Conservation (phyloP, 2,797 vertebrate species). For the Poecile montanus region DNA sequence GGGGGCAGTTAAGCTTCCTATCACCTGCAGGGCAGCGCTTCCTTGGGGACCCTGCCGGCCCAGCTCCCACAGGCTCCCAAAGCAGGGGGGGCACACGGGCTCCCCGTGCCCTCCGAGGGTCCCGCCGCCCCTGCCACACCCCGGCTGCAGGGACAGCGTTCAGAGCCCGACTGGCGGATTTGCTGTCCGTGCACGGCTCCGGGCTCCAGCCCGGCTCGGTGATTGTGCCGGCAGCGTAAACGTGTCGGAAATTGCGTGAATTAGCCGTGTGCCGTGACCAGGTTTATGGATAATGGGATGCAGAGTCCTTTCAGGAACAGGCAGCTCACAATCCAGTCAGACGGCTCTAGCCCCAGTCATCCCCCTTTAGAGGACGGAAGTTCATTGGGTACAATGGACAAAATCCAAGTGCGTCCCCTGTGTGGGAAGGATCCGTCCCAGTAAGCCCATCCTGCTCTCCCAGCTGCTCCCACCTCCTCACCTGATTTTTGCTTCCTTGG, state of each 20-base stretch:
- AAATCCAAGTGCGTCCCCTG: neutral
- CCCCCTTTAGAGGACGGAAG: neutral
- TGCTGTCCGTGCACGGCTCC: neutral
- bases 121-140: accelerated
- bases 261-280: constrained; percentile 46
- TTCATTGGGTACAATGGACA: neutral
- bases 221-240: constrained; percentile 13
- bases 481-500: neutral
- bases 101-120: accelerated
- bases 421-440: neutral
- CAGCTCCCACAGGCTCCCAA: neutral
- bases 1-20: neutral
- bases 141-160: neutral
- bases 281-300: constrained; percentile 58
- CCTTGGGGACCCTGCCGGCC: neutral
- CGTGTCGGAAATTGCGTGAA: constrained; percentile 54
- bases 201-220: neutral
- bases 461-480: neutral
- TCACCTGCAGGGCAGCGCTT: neutral
- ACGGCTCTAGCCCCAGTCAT: neutral
- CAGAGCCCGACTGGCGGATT: neutral
- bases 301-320: constrained; percentile 28
- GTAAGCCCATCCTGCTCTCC: neutral
- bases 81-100: accelerated
- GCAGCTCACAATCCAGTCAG: constrained; percentile 1